Conservation (phyloP, 2,888 invertebrate genomes). For the Drosophila pegasa region DNA sequence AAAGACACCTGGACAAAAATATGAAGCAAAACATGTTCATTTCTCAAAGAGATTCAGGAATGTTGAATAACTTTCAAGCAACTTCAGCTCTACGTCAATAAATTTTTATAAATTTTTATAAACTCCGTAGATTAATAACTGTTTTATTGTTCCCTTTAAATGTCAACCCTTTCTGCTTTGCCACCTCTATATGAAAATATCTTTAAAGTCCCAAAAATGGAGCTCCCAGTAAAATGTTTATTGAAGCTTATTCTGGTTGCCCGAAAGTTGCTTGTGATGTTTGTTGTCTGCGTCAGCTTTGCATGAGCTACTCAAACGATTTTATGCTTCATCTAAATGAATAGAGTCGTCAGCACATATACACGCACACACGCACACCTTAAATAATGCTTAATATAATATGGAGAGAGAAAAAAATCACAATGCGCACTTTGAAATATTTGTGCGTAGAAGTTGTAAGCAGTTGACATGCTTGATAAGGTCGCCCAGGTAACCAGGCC, state of each 20-base stretch:
- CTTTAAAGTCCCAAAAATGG: background rate
- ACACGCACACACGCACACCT: background rate
- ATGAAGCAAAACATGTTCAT: too few relatives aligned
- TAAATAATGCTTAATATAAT: constrained; percentile 17
- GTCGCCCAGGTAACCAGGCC: constrained; percentile 46
- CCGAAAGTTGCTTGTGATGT: background rate
- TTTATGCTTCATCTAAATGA: constrained; percentile 51
- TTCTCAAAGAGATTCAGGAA: too few relatives aligned
- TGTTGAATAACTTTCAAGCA: too few relatives aligned
- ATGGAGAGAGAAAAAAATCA: constrained; percentile 59
- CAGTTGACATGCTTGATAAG: constrained; percentile 55
- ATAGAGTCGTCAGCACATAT: constrained; percentile 22
- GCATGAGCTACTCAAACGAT: constrained; percentile 34
- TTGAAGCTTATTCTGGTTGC: background rate
- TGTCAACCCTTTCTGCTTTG: background rate
- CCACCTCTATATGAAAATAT: background rate
- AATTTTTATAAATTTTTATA: background rate
- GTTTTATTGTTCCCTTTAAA: background rate
- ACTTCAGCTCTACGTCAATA: too few relatives aligned
- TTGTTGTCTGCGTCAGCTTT: constrained; percentile 2
- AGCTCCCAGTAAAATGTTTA: background rate
- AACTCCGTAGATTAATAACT: background rate
- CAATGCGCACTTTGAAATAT: constrained; percentile 64
- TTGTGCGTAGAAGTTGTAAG: constrained; percentile 38
- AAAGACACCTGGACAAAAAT: too few relatives aligned